Percentiles rank a stretch among this genome's conserved stretches.
Evolutionary conservation across 2,888 invertebrate genomes (phyloP).

Genomic region (Dasypogon diadema): DNA sequence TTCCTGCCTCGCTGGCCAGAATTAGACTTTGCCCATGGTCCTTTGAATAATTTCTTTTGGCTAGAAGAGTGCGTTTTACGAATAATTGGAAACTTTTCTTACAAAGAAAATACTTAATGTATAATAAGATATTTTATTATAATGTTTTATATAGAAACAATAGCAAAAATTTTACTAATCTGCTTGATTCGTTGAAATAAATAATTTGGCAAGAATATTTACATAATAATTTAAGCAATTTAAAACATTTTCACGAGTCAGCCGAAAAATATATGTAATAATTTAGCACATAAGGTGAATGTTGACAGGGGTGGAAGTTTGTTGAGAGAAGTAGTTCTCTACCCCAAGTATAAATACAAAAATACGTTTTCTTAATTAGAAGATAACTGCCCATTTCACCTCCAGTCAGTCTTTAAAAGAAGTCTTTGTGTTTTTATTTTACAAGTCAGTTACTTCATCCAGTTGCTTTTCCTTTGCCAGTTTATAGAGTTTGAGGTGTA

Average conservation of each 20-base stretch:
- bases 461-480: neutral
- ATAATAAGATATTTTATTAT: no score
- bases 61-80: no score
- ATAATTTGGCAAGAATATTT: conserved; percentile 24
- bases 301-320: conserved; percentile 7
- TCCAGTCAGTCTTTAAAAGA: conserved; percentile 2
- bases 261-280: conserved; percentile 16
- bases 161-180: no score
- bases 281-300: neutral
- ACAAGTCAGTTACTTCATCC: conserved; percentile 49
- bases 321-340: no score
- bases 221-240: conserved; percentile 26
- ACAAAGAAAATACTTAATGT: no score
- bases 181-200: no score
- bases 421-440: neutral
- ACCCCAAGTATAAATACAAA: neutral
- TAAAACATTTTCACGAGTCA: neutral
- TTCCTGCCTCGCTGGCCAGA: no score
- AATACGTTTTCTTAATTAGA: no score
- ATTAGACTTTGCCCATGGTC: no score
- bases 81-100: no score
- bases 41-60: no score
- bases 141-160: no score
- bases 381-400: neutral
- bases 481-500: neutral